phyloP scores from a whole-genome alignment of 2,888 invertebrate genomes.

The Dynastes maya region DNA sequence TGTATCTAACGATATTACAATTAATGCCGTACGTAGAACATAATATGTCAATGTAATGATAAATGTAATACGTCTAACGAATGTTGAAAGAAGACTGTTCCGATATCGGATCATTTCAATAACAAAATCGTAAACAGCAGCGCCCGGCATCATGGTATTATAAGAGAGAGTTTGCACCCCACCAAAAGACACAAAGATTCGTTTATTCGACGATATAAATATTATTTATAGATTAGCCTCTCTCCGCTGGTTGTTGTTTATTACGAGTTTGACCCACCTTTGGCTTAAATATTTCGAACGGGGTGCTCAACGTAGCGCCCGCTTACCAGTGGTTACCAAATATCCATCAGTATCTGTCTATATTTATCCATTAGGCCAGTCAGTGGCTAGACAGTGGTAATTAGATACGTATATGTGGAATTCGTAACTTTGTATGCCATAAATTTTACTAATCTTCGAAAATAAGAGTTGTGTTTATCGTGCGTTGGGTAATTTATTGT shows the following conservation, averaged over 20 bases:
- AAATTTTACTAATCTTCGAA: too few relatives aligned
- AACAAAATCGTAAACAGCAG: slow-evolving; percentile 44
- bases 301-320: slow-evolving; percentile 8
- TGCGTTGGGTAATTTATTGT: too few relatives aligned
- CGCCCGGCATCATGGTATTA: slow-evolving; percentile 9
- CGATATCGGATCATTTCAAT: slow-evolving; percentile 40
- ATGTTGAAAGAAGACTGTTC: slow-evolving; percentile 45
- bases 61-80: slow-evolving; percentile 24
- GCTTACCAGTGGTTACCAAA: slow-evolving; percentile 15
- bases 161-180: slow-evolving; percentile 31
- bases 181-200: slow-evolving; percentile 46
- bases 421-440: too few relatives aligned
- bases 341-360: slow-evolving; percentile 6
- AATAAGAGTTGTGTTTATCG: too few relatives aligned
- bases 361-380: not conserved
- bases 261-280: slow-evolving; percentile 51
- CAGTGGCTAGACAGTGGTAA: not conserved
- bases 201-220: slow-evolving; percentile 48
- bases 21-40: slow-evolving; percentile 3
- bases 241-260: slow-evolving; percentile 42
- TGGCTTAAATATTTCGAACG: slow-evolving; percentile 49
- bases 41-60: not conserved
- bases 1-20: slow-evolving; percentile 2
- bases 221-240: slow-evolving; percentile 50
- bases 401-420: not conserved